Conservation (phyloP, 2,888 invertebrate species). For the Gasteruption jaculator region DNA sequence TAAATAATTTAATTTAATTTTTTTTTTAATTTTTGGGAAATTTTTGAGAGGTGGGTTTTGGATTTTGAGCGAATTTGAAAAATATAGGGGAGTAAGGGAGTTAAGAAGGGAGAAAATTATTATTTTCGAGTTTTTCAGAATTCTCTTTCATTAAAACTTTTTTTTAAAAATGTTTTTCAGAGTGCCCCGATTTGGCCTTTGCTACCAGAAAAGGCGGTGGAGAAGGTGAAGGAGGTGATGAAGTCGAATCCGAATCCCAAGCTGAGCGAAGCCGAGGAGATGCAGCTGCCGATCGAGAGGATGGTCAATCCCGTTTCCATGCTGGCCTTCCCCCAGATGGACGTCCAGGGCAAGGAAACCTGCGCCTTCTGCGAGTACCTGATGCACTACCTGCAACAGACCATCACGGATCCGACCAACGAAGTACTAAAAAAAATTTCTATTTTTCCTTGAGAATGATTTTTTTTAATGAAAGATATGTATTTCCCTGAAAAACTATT, state of each 20-base stretch:
- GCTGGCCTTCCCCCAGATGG: constrained; percentile 36
- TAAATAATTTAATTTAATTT: constrained; percentile 10
- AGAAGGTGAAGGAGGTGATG: constrained; percentile 29
- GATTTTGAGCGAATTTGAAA: neutral
- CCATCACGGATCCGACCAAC: constrained; percentile 63
- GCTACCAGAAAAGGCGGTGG: constrained; percentile 49
- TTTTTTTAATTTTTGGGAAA: constrained; percentile 5
- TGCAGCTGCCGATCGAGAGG: constrained; percentile 55
- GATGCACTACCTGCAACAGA: constrained; percentile 73
- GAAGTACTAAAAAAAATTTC: constrained; percentile 56
- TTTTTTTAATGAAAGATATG: constrained; percentile 42
- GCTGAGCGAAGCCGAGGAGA: constrained; percentile 38
- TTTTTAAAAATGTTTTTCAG: constrained; percentile 23
- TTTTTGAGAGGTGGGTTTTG: constrained; percentile 5
- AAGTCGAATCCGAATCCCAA: constrained; percentile 17
- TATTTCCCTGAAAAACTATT: neutral
- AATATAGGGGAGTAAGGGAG: too few species aligned
- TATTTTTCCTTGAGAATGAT: constrained; percentile 55
- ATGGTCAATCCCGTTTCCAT: constrained; percentile 38
- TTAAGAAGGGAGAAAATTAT: constrained; percentile 12
- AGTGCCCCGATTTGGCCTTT: constrained; percentile 60
- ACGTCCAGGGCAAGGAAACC: constrained; percentile 51
- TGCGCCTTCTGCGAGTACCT: constrained; percentile 82
- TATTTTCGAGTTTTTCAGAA: neutral
- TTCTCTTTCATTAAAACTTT: constrained; percentile 1